phyloP scores from a whole-genome alignment of 2,797 vertebrate genomes.

The Microcaecilia unicolor region DNA sequence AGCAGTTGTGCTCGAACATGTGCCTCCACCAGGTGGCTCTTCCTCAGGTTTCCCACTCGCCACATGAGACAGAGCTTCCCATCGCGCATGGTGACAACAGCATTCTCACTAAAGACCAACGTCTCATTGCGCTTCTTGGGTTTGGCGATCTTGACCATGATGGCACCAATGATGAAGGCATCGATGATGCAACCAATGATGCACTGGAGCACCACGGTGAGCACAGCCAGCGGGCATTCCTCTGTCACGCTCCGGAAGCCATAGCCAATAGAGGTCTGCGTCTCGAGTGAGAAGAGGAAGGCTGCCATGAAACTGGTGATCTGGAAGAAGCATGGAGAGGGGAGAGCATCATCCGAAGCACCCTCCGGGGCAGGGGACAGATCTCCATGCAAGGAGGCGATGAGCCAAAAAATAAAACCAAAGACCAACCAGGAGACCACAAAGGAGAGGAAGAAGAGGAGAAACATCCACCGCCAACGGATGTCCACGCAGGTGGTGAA shows the following conservation, averaged over 20 bases:
- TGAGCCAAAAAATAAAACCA: conserved; percentile 85
- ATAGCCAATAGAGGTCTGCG: conserved; percentile 78
- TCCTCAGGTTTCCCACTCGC: conserved; percentile 81
- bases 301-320: conserved; percentile 86
- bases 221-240: conserved; percentile 80
- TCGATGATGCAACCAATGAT: conserved; percentile 89
- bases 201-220: conserved; percentile 85
- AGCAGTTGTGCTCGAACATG: conserved; percentile 82
- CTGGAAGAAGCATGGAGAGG: conserved; percentile 74
- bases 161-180: conserved; percentile 87
- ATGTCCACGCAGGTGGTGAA: conserved; percentile 91
- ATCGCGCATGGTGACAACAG: conserved; percentile 78
- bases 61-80: conserved; percentile 88
- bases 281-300: conserved; percentile 82
- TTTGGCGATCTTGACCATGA: conserved; percentile 91
- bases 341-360: conserved; percentile 26
- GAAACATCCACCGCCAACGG: conserved; percentile 89
- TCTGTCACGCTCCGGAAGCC: conserved; percentile 87
- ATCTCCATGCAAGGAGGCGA: conserved; percentile 64
- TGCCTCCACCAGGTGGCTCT: conserved; percentile 85
- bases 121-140: conserved; percentile 93
- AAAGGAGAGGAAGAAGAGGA: conserved; percentile 87
- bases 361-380: conserved; percentile 11
- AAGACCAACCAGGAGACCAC: conserved; percentile 88
- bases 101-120: conserved; percentile 75